Base-by-base conservation (phyloP, 2,888 invertebrate genomes). In the Pristionchus mayeri region DNA sequence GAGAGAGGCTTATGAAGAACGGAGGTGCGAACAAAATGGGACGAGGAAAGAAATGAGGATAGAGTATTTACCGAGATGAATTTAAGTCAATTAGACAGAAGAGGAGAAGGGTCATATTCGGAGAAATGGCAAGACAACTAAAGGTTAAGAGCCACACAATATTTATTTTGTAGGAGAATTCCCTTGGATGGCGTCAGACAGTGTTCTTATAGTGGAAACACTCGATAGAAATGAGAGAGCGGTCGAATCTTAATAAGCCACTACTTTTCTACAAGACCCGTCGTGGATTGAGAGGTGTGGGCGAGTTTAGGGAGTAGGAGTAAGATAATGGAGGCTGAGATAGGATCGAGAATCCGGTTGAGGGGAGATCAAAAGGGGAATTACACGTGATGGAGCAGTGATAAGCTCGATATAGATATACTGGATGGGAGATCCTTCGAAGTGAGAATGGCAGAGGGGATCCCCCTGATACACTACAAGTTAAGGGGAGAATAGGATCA, bases 361-460 rank as follows among this genome's bases (percentile, higher is more conserved):
- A 37, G 27, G 21, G 7, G 44, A 44, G 44, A 44, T 44, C 37
- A 67, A 37, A n/a, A 21, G 6, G 37, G 37, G 67, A 67, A n/a
- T 37, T 37, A 67, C 54, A 54, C 67, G 67, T 37, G 67, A 67
- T 67, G 21, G 37, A 67, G 30, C 27, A 60, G 27, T 67, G 37
- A 67, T 40, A 67, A 67, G 67, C 67, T 67, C 67, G 60, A 67
- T 67, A 37, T 34, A 34, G 67, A 67, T n/a, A n/a, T 67, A 67
- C 67, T 67, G 67, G 67, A 67, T 37, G 18, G 37, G 67, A 63
- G 54, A 54, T 54, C n/a, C 7, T n/a, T n/a, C n/a, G 11, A 3
- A 54, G n/a, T 54, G 54, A 54, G n/a, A n/a, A n/a, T n/a, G n/a
- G n/a, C n/a, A n/a, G n/a, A n/a, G n/a, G n/a, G n/a, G n/a, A n/a